Percentiles rank a stretch among this genome's conserved stretches.
phyloP scores from a whole-genome alignment of 2,888 invertebrate genomes.

The Gymnoscelis rufifasciata region DNA sequence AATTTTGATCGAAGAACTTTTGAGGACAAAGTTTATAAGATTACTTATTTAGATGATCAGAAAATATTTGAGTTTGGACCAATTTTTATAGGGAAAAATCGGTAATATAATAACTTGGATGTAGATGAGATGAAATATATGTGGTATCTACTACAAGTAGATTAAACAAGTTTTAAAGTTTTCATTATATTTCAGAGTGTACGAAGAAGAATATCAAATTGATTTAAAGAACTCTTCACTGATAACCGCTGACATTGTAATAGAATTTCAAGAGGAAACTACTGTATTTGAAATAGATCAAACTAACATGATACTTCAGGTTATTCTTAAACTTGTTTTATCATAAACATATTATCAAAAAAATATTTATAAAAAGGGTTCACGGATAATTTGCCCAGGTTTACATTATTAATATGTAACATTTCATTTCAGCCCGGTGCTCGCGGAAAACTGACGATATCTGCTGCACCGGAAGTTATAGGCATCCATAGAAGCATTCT shows the following conservation, averaged over 20 bases:
- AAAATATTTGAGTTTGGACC: slow-evolving; percentile 70
- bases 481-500: slow-evolving; percentile 51
- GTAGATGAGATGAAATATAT: not conserved
- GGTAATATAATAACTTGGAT: slow-evolving; percentile 34
- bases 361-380: no score
- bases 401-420: no score
- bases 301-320: slow-evolving; percentile 52
- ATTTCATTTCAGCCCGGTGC: slow-evolving; percentile 55
- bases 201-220: slow-evolving; percentile 68
- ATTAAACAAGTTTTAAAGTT: not conserved
- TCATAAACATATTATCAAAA: no score
- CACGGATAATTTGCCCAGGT: no score
- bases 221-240: slow-evolving; percentile 76
- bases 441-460: slow-evolving; percentile 53
- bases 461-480: slow-evolving; percentile 61
- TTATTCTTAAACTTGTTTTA: not conserved
- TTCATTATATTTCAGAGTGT: slow-evolving; percentile 48
- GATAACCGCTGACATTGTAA: slow-evolving; percentile 65
- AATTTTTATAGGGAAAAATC: slow-evolving; percentile 57
- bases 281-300: slow-evolving; percentile 68
- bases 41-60: slow-evolving; percentile 62
- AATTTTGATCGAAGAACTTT: slow-evolving; percentile 60
- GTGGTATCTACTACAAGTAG: no score
- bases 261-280: slow-evolving; percentile 64
- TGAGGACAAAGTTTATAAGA: slow-evolving; percentile 60